Percentiles rank a stretch among this genome's conserved stretches.
These are phyloP conservation scores for Ibycter americanus DNA, from an alignment of 2,797 vertebrate genomes.

Conservation along the genomic window DNA sequence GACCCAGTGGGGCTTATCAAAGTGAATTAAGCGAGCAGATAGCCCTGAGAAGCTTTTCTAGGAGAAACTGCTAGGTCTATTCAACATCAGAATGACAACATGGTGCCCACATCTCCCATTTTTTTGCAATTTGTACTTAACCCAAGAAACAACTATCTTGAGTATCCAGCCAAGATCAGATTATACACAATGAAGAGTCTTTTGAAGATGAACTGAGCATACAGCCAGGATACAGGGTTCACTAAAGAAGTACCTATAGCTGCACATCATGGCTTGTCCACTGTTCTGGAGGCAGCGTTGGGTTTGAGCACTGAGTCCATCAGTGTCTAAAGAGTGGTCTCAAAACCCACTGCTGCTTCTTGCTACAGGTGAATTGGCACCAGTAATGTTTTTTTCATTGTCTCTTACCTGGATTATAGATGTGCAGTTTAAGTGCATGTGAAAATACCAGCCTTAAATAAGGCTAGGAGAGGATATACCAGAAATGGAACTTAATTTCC, in stretches of 20 bases:
- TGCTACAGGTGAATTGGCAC: background rate
- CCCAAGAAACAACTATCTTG: background rate
- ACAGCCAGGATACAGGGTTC: background rate
- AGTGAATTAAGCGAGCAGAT: background rate
- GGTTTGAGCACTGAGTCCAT: background rate
- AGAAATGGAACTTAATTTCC: background rate
- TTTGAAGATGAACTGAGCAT: background rate
- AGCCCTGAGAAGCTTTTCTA: background rate
- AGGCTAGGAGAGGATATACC: background rate
- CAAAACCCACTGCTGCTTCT: background rate
- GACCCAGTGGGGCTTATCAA: background rate
- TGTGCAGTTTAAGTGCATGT: background rate
- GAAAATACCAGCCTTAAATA: background rate
- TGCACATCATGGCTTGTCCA: background rate
- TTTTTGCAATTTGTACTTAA: background rate
- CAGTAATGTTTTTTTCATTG: background rate
- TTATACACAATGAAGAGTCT: background rate
- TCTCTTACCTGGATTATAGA: background rate
- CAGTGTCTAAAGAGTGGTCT: background rate
- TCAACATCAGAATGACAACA: background rate
- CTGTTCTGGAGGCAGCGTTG: background rate
- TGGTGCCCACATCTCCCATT: rapidly evolving
- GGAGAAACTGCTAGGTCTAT: background rate
- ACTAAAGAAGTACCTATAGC: background rate
- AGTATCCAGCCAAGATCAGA: background rate